phyloP scores from a whole-genome alignment of 2,797 vertebrate species.

The Paguma larvata region DNA sequence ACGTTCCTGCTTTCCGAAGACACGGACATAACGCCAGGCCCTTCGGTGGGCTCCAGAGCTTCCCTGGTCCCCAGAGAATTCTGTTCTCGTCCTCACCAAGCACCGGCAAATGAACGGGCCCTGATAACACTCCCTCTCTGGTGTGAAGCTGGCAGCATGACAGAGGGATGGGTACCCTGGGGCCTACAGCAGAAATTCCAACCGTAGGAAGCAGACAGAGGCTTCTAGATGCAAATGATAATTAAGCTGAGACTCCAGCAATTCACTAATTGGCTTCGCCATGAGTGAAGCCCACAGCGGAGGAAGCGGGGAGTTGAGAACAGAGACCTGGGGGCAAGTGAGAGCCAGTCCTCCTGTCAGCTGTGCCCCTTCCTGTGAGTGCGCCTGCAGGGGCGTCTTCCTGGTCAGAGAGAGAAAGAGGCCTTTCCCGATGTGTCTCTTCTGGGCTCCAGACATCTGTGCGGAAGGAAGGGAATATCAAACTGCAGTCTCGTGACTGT shows the following conservation, averaged over 20 bases:
- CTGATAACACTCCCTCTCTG: neutral
- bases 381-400: no score
- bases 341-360: neutral
- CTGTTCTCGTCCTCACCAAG: accelerated
- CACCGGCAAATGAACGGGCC: neutral
- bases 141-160: neutral
- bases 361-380: neutral
- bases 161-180: neutral
- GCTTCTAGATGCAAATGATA: neutral
- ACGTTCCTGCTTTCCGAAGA: neutral
- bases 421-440: neutral
- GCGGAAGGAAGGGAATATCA: neutral
- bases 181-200: neutral
- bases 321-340: neutral
- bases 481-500: neutral
- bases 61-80: neutral
- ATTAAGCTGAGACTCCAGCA: neutral
- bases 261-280: neutral
- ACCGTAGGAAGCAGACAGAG: neutral
- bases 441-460: neutral
- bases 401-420: accelerated
- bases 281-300: neutral
- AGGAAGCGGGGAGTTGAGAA: neutral
- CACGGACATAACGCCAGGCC: no score
- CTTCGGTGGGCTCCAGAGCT: neutral